phyloP scores from a whole-genome alignment of 2,113 vertebrate species.

The Alexandromys fortis region DNA sequence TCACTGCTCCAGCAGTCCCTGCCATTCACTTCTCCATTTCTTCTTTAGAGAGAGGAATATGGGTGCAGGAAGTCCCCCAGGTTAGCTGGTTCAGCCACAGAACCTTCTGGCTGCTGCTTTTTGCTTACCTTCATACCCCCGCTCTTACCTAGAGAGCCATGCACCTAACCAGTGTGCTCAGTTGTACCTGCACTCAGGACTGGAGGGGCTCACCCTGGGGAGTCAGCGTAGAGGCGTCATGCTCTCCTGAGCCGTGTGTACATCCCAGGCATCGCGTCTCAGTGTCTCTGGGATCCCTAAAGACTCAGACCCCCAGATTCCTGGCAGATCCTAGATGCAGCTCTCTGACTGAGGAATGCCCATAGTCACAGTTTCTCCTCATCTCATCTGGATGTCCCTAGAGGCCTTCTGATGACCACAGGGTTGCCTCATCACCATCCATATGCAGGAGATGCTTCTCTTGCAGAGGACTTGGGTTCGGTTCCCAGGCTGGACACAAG shows the following conservation, averaged over 20 bases:
- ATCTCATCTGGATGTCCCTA: rapidly evolving
- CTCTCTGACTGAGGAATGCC: background rate
- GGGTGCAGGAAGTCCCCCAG: background rate
- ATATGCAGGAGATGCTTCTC: background rate
- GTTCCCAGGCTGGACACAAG: background rate
- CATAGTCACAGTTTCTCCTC: background rate
- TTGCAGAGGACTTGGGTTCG: background rate
- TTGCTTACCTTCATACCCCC: background rate
- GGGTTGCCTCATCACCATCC: too few species aligned
- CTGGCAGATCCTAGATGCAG: too few species aligned
- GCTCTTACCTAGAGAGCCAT: background rate
- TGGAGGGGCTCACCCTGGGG: too few species aligned
- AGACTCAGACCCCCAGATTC: background rate
- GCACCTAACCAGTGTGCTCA: background rate
- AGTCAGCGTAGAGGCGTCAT: too few species aligned
- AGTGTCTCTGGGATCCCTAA: background rate
- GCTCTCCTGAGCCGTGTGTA: background rate
- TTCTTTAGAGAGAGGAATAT: background rate
- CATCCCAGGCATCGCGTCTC: background rate
- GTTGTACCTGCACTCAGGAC: background rate
- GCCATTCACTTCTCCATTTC: background rate
- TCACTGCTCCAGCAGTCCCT: background rate
- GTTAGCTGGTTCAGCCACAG: background rate
- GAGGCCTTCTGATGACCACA: background rate
- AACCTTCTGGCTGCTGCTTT: background rate